Percentiles rank a stretch among this genome's conserved stretches.
These are phyloP conservation scores for Lingula anatina DNA, from an alignment of 2,888 invertebrate genomes.

Conservation along the genomic window DNA sequence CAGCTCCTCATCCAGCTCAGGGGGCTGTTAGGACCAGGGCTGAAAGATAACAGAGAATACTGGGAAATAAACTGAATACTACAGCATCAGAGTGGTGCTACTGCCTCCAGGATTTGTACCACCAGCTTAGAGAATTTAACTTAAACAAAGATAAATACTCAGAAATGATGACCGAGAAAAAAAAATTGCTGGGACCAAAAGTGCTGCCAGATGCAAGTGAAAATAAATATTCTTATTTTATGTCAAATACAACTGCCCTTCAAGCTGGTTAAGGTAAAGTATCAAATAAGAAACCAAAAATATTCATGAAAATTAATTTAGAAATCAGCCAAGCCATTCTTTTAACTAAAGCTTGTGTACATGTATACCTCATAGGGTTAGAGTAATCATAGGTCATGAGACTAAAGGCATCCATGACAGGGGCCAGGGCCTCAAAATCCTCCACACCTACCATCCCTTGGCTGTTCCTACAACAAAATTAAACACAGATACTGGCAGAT, in stretches of 20 bases:
- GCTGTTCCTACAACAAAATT: constrained; percentile 16
- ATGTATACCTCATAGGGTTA: constrained; percentile 69
- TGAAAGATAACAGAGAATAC: constrained; percentile 31
- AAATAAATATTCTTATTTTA: constrained; percentile 1
- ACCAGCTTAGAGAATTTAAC: too few species aligned
- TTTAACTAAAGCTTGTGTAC: too few species aligned
- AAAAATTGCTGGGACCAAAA: too few species aligned
- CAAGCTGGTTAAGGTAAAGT: too few species aligned
- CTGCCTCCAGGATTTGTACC: too few species aligned
- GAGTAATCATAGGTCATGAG: constrained; percentile 98
- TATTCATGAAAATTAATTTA: constrained; percentile 1
- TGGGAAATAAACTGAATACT: too few species aligned
- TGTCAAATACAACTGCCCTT: constrained; percentile 1
- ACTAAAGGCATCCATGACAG: constrained; percentile 78
- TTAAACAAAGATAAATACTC: too few species aligned
- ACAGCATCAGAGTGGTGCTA: too few species aligned
- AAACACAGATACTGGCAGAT: not conserved
- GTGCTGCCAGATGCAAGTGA: too few species aligned
- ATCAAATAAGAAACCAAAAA: not conserved
- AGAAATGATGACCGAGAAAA: too few species aligned
- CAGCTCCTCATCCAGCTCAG: constrained; percentile 75
- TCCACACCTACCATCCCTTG: constrained; percentile 53
- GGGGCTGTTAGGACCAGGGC: constrained; percentile 82
- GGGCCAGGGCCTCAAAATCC: constrained; percentile 73
- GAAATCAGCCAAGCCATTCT: not conserved